A percentile compares a stretch with the other conserved stretches of the same genome.
Evolutionary conservation across 2,888 invertebrate species (phyloP).

Genomic region (Arge pagana): DNA sequence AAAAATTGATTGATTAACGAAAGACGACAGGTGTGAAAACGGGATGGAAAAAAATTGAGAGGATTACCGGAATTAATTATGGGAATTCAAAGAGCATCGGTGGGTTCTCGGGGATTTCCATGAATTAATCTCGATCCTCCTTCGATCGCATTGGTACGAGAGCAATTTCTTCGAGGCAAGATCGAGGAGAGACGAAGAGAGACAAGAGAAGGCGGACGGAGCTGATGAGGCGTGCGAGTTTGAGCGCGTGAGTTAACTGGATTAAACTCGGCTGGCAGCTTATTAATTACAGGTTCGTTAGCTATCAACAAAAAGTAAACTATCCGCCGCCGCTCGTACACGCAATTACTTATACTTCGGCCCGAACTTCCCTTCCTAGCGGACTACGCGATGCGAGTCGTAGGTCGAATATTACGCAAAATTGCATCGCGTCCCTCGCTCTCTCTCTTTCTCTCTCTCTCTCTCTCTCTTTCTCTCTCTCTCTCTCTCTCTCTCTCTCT

Average conservation of each 20-base stretch:
- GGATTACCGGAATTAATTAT: neutral
- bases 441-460: neutral
- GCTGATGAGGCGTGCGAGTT: slow-evolving; percentile 26
- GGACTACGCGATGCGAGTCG: slow-evolving; percentile 26
- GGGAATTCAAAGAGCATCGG: no score
- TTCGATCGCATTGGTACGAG: slow-evolving; percentile 4
- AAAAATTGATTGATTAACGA: no score
- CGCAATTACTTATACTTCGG: no score
- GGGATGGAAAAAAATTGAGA: neutral
- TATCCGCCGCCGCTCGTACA: slow-evolving; percentile 17
- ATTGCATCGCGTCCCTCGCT: neutral
- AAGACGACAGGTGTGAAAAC: neutral
- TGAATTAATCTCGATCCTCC: no score
- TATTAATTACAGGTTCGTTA: slow-evolving; percentile 44
- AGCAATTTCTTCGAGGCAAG: neutral
- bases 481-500: neutral
- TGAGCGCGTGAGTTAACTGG: slow-evolving; percentile 34
- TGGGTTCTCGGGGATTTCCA: no score
- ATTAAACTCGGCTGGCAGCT: slow-evolving; percentile 38
- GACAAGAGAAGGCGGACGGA: slow-evolving; percentile 19
- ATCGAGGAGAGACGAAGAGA: slow-evolving; percentile 2
- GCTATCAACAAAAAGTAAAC: slow-evolving; percentile 28
- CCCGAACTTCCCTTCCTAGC: no score
- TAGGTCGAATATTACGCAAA: slow-evolving; percentile 14
- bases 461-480: neutral